Conservation (phyloP, 2,113 vertebrate genomes). For the Tonatia bakeri region DNA sequence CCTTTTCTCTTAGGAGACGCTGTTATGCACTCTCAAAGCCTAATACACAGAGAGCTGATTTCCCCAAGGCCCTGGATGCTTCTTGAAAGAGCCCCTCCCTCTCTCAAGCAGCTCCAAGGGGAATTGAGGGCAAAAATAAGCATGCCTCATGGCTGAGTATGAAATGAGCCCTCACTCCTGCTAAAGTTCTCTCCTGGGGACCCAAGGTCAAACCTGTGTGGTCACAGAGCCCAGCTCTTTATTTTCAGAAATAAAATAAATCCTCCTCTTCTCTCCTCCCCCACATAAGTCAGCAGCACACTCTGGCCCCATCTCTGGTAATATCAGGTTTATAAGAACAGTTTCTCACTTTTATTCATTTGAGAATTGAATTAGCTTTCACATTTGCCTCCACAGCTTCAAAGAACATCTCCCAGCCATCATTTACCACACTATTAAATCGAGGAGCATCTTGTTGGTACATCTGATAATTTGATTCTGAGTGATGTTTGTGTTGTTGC, state of each 20-base stretch:
- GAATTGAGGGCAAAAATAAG: not conserved
- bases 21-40: not conserved
- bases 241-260: slow-evolving; percentile 45
- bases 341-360: slow-evolving; percentile 82
- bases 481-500: slow-evolving; percentile 89
- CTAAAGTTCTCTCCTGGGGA: not conserved
- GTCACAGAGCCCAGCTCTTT: slow-evolving; percentile 42
- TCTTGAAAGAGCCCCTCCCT: not conserved
- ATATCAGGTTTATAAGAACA: slow-evolving; percentile 80
- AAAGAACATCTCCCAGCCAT: slow-evolving; percentile 86
- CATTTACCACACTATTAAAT: slow-evolving; percentile 87
- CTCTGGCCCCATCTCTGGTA: slow-evolving; percentile 60
- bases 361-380: slow-evolving; percentile 85
- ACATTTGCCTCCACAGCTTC: slow-evolving; percentile 82
- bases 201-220: slow-evolving; percentile 61
- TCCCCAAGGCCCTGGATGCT: not conserved
- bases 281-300: slow-evolving; percentile 11
- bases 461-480: slow-evolving; percentile 90
- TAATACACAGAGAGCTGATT: slow-evolving; percentile 3
- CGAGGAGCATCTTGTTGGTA: slow-evolving; percentile 80
- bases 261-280: not conserved
- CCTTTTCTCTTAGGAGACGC: not conserved
- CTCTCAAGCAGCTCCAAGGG: not conserved
- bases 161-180: not conserved
- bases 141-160: not conserved